Percentiles rank a stretch among this genome's conserved stretches.
Conservation (phyloP, 2,113 vertebrate species). For the Mixornis gularis region DNA sequence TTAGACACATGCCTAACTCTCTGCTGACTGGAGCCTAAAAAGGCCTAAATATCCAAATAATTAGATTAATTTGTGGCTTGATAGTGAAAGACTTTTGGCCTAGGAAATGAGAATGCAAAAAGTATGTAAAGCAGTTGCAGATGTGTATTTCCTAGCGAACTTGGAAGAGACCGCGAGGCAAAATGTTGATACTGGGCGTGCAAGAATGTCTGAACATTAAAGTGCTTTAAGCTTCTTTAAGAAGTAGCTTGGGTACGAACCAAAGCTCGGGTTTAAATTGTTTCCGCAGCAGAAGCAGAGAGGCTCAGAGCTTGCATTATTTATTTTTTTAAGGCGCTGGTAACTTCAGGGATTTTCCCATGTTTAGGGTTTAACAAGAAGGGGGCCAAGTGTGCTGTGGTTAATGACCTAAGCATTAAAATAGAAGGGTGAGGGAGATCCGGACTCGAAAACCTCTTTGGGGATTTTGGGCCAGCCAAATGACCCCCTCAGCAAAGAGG, state of each 20-base stretch:
- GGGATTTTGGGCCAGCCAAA: neutral
- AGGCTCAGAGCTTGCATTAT: neutral
- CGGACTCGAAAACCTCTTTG: neutral
- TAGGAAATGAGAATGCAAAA: conserved; percentile 6
- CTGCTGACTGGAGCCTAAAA: conserved; percentile 11
- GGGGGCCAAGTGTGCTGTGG: neutral
- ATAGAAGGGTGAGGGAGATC: neutral
- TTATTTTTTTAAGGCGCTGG: neutral
- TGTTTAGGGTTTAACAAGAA: neutral
- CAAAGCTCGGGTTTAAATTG: neutral
- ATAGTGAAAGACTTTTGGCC: conserved; percentile 25
- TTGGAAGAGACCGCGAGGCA: neutral
- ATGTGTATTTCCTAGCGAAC: neutral
- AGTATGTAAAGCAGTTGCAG: conserved; percentile 32
- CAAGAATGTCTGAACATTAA: neutral
- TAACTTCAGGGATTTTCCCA: conserved; percentile 27
- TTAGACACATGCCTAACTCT: conserved; percentile 9
- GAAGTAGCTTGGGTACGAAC: neutral
- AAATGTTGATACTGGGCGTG: neutral
- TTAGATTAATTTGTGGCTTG: conserved; percentile 44
- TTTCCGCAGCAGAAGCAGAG: conserved; percentile 3
- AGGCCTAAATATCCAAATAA: conserved; percentile 20
- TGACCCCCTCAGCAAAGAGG: neutral
- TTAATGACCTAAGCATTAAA: conserved; percentile 1
- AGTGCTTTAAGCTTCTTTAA: conserved; percentile 22